phyloP scores from a whole-genome alignment of 2,797 vertebrate genomes.

The Neosilurus mollespiculum region DNA sequence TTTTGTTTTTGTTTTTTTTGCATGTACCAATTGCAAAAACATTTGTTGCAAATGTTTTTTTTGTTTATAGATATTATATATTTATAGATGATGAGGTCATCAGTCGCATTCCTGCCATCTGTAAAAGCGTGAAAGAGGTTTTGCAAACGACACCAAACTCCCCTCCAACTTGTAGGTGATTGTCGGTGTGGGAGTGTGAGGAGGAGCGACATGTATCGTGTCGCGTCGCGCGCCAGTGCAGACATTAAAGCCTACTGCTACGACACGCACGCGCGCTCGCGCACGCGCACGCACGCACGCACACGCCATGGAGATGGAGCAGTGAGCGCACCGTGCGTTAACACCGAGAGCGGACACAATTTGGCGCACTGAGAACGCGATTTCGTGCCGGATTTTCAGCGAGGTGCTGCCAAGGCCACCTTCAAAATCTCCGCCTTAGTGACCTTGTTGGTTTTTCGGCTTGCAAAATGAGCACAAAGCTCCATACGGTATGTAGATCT shows the following conservation, averaged over 20 bases:
- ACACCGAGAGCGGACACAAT: slow-evolving; percentile 22
- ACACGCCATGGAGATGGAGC: slow-evolving; percentile 46
- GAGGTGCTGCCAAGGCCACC: not conserved
- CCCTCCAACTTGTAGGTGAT: slow-evolving; percentile 47
- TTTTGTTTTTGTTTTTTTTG: too few relatives aligned
- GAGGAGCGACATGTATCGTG: slow-evolving; percentile 35
- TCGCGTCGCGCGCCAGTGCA: slow-evolving; percentile 41
- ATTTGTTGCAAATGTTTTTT: too few relatives aligned
- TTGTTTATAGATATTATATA: too few relatives aligned
- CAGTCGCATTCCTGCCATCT: not conserved
- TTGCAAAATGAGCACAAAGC: slow-evolving; percentile 51
- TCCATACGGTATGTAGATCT: slow-evolving; percentile 52
- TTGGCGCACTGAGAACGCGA: slow-evolving; percentile 14
- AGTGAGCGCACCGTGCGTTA: slow-evolving; percentile 29
- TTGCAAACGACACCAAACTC: not conserved
- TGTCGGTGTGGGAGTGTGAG: slow-evolving; percentile 52
- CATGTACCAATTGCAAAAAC: not conserved
- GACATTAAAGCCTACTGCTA: slow-evolving; percentile 39
- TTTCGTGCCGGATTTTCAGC: slow-evolving; percentile 37
- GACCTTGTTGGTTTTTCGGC: slow-evolving; percentile 30
- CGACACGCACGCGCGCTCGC: not conserved
- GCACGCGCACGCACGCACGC: not conserved
- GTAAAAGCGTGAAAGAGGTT: not conserved
- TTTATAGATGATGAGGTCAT: not conserved
- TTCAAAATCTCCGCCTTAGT: slow-evolving; percentile 11